phyloP scores from a whole-genome alignment of 2,113 vertebrate genomes.

The Phasianus colchicus region DNA sequence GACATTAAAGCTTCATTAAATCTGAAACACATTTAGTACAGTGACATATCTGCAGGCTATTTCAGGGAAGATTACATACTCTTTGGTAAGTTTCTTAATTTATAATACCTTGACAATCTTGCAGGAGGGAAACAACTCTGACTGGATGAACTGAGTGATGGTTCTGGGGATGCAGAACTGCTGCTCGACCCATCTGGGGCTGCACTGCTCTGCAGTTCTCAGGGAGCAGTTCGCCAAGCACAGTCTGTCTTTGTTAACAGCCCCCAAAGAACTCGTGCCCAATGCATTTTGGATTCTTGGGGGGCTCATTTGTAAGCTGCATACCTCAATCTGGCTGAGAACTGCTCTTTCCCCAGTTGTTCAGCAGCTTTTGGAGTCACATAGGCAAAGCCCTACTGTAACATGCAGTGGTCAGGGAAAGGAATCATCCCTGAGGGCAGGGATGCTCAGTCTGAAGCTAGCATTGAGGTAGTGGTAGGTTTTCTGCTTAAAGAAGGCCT shows the following conservation, averaged over 20 bases:
- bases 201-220: background rate
- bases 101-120: slow-evolving; percentile 85
- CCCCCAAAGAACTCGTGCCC: background rate
- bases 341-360: background rate
- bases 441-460: background rate
- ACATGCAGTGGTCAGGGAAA: background rate
- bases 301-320: background rate
- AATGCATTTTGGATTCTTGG: background rate
- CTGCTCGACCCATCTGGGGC: background rate
- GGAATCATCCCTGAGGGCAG: background rate
- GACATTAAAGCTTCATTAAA: slow-evolving; percentile 92
- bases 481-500: background rate
- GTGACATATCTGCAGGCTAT: slow-evolving; percentile 90
- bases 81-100: slow-evolving; percentile 86
- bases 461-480: accelerated
- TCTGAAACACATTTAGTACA: slow-evolving; percentile 90
- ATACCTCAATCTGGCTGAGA: background rate
- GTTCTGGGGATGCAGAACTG: slow-evolving; percentile 27
- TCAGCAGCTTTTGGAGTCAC: background rate
- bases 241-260: accelerated
- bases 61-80: slow-evolving; percentile 84
- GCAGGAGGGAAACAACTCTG: slow-evolving; percentile 17
- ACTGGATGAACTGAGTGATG: slow-evolving; percentile 50
- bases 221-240: background rate
- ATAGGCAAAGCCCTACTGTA: background rate